These are phyloP conservation scores for Laothoe populi DNA, from an alignment of 2,888 invertebrate species.

Conservation along the genomic window DNA sequence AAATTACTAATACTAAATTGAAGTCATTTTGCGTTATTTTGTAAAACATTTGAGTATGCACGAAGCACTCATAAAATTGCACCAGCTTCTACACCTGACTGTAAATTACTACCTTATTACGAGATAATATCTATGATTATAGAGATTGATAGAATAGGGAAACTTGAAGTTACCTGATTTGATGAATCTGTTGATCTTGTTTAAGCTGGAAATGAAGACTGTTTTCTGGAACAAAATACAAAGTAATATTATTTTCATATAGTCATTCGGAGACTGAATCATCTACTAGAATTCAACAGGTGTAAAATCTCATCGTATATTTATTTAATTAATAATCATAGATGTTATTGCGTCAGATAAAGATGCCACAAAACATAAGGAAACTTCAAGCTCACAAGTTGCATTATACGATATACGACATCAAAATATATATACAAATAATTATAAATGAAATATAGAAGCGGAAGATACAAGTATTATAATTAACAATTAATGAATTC, in stretches of 20 bases:
- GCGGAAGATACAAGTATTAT: conserved; percentile 63
- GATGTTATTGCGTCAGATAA: conserved; percentile 40
- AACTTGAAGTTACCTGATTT: not conserved
- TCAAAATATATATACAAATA: conserved; percentile 51
- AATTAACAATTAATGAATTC: conserved; percentile 56
- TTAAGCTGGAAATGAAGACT: too few species aligned
- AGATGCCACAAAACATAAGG: conserved; percentile 63
- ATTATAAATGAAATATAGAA: conserved; percentile 57
- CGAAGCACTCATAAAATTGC: not conserved
- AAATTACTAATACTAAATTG: not conserved
- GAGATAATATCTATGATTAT: conserved; percentile 14
- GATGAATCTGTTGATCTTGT: not conserved
- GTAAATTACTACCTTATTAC: not conserved
- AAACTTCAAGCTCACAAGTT: conserved; percentile 37
- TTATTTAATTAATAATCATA: conserved; percentile 31
- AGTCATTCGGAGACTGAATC: not conserved
- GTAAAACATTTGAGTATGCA: not conserved
- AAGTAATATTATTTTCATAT: not conserved
- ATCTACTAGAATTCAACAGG: not conserved
- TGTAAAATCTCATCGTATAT: too few species aligned
- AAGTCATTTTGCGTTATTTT: conserved; percentile 12
- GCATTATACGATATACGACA: conserved; percentile 40
- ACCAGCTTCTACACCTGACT: conserved; percentile 2
- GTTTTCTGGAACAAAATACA: not conserved
- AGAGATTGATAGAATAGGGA: not conserved